Base-by-base conservation (phyloP, 2,888 invertebrate species). In the Nephrotoma appendiculata region DNA sequence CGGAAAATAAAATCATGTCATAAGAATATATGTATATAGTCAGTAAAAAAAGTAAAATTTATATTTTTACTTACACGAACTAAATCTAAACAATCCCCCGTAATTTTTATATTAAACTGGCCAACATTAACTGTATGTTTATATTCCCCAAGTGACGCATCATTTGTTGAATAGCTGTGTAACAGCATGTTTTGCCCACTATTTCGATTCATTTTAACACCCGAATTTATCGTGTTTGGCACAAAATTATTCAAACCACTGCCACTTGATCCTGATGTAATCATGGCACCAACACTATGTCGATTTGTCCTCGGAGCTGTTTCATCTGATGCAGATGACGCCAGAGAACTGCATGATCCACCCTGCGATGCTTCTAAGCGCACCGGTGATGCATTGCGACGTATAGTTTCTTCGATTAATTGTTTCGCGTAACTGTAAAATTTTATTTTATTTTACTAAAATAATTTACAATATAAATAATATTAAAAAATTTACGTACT, bases 331-430 rank as follows among this genome's bases (percentile, higher is more conserved):
- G 95, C 95, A 88, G 94, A 95, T 88, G 96, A 96, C 91, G 96
- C 96, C 87, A 96, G 93, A 88, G 96, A 96, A 86, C 95, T 96
- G 90, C 95, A 96, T 87, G 96, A 96, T 87, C 95, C 95, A 87
- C 93, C 94, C 86, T 93, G 92, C 86, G 93, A 92, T 87, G 94
- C 93, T 88, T 95, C 94, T 89, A 94, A 92, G 89, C 96, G 94
- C 89, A 97, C 96, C 86, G 98, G 98, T 86, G 98, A 98, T 89
- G 98, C 97, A 93, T 98, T 98, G 90, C 98, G 95, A 88, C 97
- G 95, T 90, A 98, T 98, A 88, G 98, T 98, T 90, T 98, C 98
- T 91, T 98, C 98, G 90, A 98, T 98, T 91, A 98, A 93, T 91
- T 96, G 96, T 92, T 98, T 98, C 83, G 98, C 98, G 91, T 96